Evolutionary conservation across 2,113 vertebrate species (phyloP), one percentile per base, ranked within the genome.

Genomic region (Scytalopus superciliaris): DNA sequence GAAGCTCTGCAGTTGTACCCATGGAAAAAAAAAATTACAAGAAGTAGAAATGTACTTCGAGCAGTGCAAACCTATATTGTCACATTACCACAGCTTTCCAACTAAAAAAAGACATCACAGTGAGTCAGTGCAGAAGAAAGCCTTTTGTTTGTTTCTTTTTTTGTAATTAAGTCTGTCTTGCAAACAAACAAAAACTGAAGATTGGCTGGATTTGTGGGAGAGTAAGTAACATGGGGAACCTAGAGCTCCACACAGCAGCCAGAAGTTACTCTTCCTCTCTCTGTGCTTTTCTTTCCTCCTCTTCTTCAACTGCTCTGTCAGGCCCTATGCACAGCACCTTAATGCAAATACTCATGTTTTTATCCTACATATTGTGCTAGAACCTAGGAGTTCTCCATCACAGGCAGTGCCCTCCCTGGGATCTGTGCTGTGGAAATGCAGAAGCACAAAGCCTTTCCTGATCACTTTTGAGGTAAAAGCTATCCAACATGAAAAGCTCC

Each of bases 371-470:
- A 47, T 50, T 2, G 0, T 42, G 21, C n/a, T 76, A 68, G 42
- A 77, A 79, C 13, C 31, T 31, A 44, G 9, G 7, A 68, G 31
- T 60, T 7, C 31, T 79, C 53, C 9, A 16, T 56, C 37, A 73
- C 42, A 57, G 24, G 4, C 35, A 53, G 27, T 5, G 7, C 16
- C 33, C 50, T 77, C 60, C 27, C 17, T 45, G 33, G 27, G 19
- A 56, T 53, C 0, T 0, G 19, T 31, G 10, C 24, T 64, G 7
- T 33, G 25, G 39, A 77, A 67, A 68, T 12, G 21, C 12, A 5
- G 64, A 88, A 88, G 18, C 56, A 82, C 45, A 56, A 67, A 21
- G 6, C 8, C 63, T 9, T 47, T 75, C 27, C 52, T 84, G 44
- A 81, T 37, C 19, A 35, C 52, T 85, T 77, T 15, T 56, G 47